Evolutionary conservation across 1,140 invertebrate genomes (phyloP), one percentile per base, ranked within the genome.

Genomic region (Anagrus nilaparvatae): DNA sequence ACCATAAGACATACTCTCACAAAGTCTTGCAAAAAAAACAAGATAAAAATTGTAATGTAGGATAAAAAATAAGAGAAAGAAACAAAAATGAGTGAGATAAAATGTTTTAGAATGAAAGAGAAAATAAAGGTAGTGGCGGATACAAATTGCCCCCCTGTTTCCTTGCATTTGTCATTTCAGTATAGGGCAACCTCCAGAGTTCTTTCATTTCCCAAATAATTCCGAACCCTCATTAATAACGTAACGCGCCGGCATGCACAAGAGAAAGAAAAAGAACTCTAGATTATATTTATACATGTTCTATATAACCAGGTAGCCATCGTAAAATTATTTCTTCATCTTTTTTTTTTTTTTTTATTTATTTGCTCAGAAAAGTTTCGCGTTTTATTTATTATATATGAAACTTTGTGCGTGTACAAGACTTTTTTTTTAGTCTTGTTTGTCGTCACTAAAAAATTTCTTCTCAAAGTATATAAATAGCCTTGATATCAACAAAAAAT

Each of bases 141-240:
- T 58, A 61, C 58, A 61, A 61, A 61, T 61, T 60, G 54, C 55
- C 57, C 51, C 56, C 53, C 54, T 50, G 59, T 58, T 59, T 61
- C 53, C 57, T 58, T 59, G 56, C 56, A 61, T 61, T 61, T 61
- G 59, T 61, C 59, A 61, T 61, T 59, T 59, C 51, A 41, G 49
- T 56, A 49, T 49, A 45, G 48, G 47, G 54, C 48, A 55, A 52
- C 53, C 54, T 60, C 54, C 48, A n/a, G 51, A 50, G 49, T 61
- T 58, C 57, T 61, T 59, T 61, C 59, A 56, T 61, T 61, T 57
- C 58, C 59, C 53, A 60, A 61, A 60, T 60, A 58, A 60, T 60
- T 60, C 55, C 50, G 49, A 51, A 58, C 54, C 55, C 53, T 60
- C 56, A 54, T 64, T 61, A 64, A 61, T 60, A 64, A 61, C 55